Conservation (phyloP, 2,113 vertebrate genomes). For the Cololabis saira region DNA sequence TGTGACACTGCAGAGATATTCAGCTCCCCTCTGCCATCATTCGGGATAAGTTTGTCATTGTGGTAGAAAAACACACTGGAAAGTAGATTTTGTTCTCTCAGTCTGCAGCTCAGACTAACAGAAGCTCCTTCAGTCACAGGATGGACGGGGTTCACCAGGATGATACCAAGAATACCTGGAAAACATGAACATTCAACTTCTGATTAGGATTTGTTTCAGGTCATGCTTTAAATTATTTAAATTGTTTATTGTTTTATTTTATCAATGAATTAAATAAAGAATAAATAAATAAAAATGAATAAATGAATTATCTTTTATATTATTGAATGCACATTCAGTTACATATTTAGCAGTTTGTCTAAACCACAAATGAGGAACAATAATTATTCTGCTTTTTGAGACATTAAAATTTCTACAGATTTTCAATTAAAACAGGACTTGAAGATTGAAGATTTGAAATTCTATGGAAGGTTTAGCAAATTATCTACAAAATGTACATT, state of each 20-base stretch:
- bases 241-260: no score
- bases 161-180: conserved; percentile 10
- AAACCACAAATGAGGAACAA: no score
- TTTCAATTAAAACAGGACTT: no score
- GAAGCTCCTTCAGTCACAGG: conserved; percentile 53
- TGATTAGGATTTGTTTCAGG: no score
- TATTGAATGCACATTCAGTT: background rate
- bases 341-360: background rate
- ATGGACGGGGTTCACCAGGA: conserved; percentile 49
- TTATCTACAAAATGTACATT: no score
- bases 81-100: accelerated
- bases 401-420: background rate
- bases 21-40: conserved; percentile 12
- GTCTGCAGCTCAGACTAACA: conserved; percentile 46
- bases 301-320: no score
- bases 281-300: no score
- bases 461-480: no score
- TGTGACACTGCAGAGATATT: conserved; percentile 40
- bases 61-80: conserved; percentile 34
- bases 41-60: conserved; percentile 36
- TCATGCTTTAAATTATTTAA: no score
- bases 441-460: no score
- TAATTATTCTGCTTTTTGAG: no score
- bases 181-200: background rate
- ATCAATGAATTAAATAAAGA: no score